Evolutionary conservation across 2,888 invertebrate genomes (phyloP), one percentile per base, ranked within the genome.

Genomic region (Rhagium mordax): DNA sequence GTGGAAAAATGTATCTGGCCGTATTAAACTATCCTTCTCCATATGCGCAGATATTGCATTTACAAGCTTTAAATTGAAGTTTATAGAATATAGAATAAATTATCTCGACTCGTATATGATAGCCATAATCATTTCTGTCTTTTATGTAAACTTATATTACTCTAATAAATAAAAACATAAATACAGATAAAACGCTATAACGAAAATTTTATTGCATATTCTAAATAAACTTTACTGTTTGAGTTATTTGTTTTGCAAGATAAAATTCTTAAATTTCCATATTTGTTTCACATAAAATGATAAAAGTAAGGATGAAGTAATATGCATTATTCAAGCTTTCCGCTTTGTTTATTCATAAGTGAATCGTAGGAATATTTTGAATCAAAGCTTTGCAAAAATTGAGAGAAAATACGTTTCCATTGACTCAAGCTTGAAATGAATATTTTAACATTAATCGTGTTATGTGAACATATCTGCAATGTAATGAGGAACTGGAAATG

Each of bases 211-310:
- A 53, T 53, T 53, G 21, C 53, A 53, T 20, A 51, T 53, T 18
- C 20, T 53, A 24, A 53, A n/a, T 20, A 53, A 53, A 53, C 20
- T 53, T 53, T 53, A 53, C 21, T 53, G 53, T 24, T 21, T 13
- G 53, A 53, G n/a, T 53, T 21, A 53, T 53, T n/a, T 53, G 21
- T 53, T 53, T 21, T 21, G 21, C 21, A 53, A 53, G 53, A 53
- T 53, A 53, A 21, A 24, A 53, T 21, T 21, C 21, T n/a, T n/a
- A 41, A 41, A 41, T 41, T 41, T 10, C 41, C 41, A 41, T 41
- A 41, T 41, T 41, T 41, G 41, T 41, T 41, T 41, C 41, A 41
- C 41, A 41, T 41, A 41, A 41, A 41, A 41, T 10, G n/a, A 41
- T 41, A 41, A n/a, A 41, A 13, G 41, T 41, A n/a, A 41, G n/a